Conservation (phyloP, 2,113 vertebrate genomes). For the Microtus richardsoni region DNA sequence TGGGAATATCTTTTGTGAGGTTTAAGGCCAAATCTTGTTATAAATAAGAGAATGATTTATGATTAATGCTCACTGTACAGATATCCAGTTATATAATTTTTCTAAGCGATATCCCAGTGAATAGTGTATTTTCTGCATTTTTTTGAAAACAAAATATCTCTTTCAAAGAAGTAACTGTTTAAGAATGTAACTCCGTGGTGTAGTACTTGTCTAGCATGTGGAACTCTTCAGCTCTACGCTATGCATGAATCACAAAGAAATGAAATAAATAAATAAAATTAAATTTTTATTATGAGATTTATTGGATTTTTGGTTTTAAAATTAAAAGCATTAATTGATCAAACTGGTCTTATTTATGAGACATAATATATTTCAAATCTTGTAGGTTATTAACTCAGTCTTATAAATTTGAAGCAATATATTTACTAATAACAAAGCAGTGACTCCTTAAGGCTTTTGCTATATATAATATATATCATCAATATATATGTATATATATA, state of each 20-base stretch:
- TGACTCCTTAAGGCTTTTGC: not conserved
- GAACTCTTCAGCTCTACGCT: not conserved
- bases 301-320: not conserved
- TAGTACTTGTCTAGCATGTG: not conserved
- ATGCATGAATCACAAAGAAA: not conserved
- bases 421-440: not conserved
- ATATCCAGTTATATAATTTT: not conserved
- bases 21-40: not conserved
- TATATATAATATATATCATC: not conserved
- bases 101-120: not conserved
- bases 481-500: not conserved
- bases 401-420: conserved; percentile 18
- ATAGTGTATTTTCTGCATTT: not conserved
- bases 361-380: not conserved
- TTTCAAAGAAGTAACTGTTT: not conserved
- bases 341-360: not conserved
- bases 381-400: conserved; percentile 33
- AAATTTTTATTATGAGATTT: conserved; percentile 12
- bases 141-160: not conserved
- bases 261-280: conserved; percentile 4
- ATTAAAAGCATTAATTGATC: conserved; percentile 20
- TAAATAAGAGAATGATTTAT: not conserved
- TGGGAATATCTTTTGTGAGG: not conserved
- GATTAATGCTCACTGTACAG: not conserved
- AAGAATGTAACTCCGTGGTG: not conserved